Base-by-base conservation (phyloP, 2,113 vertebrate genomes). In the Pavo muticus region DNA sequence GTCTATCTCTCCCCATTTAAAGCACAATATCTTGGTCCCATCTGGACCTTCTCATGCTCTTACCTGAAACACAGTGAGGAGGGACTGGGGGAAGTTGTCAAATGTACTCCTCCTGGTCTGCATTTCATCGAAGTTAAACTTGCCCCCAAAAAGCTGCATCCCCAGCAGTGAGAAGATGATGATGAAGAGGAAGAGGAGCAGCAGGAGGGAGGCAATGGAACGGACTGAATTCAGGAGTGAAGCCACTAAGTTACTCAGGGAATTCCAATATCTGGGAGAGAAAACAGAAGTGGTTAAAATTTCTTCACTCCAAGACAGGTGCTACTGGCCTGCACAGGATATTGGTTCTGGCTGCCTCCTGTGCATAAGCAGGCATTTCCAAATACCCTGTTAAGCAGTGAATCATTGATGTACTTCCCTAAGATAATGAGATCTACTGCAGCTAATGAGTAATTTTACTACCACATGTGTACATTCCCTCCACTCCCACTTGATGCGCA, bases 171-270 rank as follows among this genome's bases (percentile, higher is more conserved):
- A 99, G 98, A 99, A 99, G 98, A 99, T 99, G 98, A 99, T 99
- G 98, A 99, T 99, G 98, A 99, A 99, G 97, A 99, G 99, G 98
- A 99, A 99, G 94, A 99, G 99, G 24, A 99, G 98, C 63, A 99
- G 98, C 94, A 99, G 91, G 90, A 99, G 98, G 85, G 99, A 99
- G 70, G 99, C 99, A 18, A 99, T 99, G 97, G 99, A 99, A 73
- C 99, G 99, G n/a, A 99, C 99, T 0, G 99, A 99, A 95, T 99
- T 99, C 80, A 99, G 98, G 88, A 99, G 97, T 4, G 99, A 99
- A 6, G 99, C 99, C 97, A 99, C 99, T 54, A 99, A 98, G 95
- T 99, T 99, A 97, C 99, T 99, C 95, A 99, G 96, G 76, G 99
- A 99, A 95, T 99, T 99, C 99, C 99, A 99, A 95, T 99, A 99